Evolutionary conservation across 2,113 vertebrate species (phyloP).

Genomic region (Aphelocoma coerulescens): DNA sequence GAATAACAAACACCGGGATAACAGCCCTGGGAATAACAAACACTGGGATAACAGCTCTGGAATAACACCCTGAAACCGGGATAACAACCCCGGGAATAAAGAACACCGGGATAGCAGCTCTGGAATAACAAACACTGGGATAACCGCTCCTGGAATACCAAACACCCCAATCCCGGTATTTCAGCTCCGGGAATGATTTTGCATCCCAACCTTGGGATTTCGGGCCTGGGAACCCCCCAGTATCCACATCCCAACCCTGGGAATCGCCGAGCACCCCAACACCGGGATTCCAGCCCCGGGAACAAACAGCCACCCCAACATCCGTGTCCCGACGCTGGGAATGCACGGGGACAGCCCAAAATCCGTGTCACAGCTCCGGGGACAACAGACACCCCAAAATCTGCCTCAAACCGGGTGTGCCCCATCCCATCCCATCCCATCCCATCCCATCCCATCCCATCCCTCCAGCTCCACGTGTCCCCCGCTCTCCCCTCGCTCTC

Average conservation of each 20-base stretch:
- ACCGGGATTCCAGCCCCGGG: neutral
- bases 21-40: neutral
- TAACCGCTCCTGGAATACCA: too few species aligned
- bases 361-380: too few species aligned
- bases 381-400: neutral
- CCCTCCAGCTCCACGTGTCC: too few species aligned
- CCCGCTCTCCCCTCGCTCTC: neutral
- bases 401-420: neutral
- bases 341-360: neutral
- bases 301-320: fast-evolving
- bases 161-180: neutral
- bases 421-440: neutral
- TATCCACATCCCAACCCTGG: neutral
- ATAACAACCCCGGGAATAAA: too few species aligned
- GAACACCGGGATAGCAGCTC: too few species aligned
- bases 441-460: neutral
- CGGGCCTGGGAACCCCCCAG: neutral
- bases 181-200: neutral
- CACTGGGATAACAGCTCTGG: neutral
- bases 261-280: neutral
- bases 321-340: neutral
- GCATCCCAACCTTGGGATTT: neutral
- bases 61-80: neutral
- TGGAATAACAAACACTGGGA: too few species aligned
- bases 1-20: neutral